These are phyloP conservation scores for Epicampocera succincta DNA, from an alignment of 2,888 invertebrate genomes.

Conservation along the genomic window DNA sequence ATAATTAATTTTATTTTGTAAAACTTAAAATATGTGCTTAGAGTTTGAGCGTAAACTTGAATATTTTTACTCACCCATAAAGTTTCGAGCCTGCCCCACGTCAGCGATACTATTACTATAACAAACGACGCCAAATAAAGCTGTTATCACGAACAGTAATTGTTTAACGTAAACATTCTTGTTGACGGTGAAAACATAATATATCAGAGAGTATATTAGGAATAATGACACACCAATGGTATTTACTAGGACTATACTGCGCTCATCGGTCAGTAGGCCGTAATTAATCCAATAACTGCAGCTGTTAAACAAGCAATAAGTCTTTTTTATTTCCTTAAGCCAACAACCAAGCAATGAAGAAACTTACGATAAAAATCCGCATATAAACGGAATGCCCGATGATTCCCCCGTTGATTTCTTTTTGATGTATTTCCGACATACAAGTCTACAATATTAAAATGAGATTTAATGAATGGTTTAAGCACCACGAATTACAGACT, in stretches of 20 bases:
- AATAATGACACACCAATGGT: constrained; percentile 88
- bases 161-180: constrained; percentile 86
- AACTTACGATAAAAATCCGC: constrained; percentile 89
- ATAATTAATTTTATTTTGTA: too few relatives aligned
- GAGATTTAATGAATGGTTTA: too few relatives aligned
- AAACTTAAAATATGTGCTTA: too few relatives aligned
- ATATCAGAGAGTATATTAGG: constrained; percentile 86
- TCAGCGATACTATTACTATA: constrained; percentile 85
- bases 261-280: constrained; percentile 88
- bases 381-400: constrained; percentile 89
- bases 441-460: constrained; percentile 83
- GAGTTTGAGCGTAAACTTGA: too few relatives aligned
- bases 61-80: constrained; percentile 84
- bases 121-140: constrained; percentile 83
- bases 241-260: constrained; percentile 89
- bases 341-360: not conserved
- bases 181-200: constrained; percentile 88
- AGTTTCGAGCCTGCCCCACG: constrained; percentile 82
- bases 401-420: constrained; percentile 90
- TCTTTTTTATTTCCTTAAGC: not conserved
- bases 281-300: constrained; percentile 91
- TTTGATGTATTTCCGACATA: constrained; percentile 88
- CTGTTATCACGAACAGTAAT: constrained; percentile 82
- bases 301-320: constrained; percentile 80
- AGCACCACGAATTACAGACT: constrained; percentile 80